Conservation (phyloP, 2,797 vertebrate genomes). For the Craterocephalus amniculus region DNA sequence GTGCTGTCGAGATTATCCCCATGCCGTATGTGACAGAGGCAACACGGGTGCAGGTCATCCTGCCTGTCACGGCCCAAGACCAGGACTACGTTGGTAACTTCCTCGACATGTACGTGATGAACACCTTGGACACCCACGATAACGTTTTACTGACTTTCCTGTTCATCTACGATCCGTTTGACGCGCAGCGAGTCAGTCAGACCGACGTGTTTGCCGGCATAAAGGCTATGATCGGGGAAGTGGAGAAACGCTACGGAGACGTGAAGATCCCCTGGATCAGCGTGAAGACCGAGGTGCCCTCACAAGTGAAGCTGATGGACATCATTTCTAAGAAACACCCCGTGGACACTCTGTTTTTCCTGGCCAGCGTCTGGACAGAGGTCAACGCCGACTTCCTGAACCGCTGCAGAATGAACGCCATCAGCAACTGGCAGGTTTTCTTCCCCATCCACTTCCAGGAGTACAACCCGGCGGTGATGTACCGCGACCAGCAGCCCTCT, state of each 20-base stretch:
- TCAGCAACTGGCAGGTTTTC: conserved; percentile 97
- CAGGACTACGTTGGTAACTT: conserved; percentile 89
- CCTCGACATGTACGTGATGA: conserved; percentile 92
- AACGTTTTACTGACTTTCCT: conserved; percentile 92
- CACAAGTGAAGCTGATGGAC: conserved; percentile 97
- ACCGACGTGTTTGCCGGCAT: conserved; percentile 91
- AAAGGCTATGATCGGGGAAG: conserved; percentile 90
- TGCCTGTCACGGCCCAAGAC: conserved; percentile 89
- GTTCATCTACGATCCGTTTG: conserved; percentile 92
- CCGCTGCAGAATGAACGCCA: conserved; percentile 97
- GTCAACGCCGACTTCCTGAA: conserved; percentile 93
- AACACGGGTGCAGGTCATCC: conserved; percentile 92
- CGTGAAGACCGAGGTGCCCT: conserved; percentile 93
- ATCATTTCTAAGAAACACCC: conserved; percentile 98
- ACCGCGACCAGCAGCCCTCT: conserved; percentile 86
- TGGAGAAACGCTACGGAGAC: conserved; percentile 91
- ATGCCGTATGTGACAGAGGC: conserved; percentile 98
- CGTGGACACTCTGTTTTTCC: conserved; percentile 94
- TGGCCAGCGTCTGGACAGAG: conserved; percentile 92
- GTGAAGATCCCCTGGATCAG: conserved; percentile 95
- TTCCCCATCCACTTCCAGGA: conserved; percentile 98
- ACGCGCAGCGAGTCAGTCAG: conserved; percentile 89
- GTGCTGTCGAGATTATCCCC: conserved; percentile 94
- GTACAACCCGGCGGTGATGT: conserved; percentile 89
- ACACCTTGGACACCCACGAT: conserved; percentile 91